These are phyloP conservation scores for Melanogrammus aeglefinus DNA, from an alignment of 2,797 vertebrate genomes.

Conservation along the genomic window DNA sequence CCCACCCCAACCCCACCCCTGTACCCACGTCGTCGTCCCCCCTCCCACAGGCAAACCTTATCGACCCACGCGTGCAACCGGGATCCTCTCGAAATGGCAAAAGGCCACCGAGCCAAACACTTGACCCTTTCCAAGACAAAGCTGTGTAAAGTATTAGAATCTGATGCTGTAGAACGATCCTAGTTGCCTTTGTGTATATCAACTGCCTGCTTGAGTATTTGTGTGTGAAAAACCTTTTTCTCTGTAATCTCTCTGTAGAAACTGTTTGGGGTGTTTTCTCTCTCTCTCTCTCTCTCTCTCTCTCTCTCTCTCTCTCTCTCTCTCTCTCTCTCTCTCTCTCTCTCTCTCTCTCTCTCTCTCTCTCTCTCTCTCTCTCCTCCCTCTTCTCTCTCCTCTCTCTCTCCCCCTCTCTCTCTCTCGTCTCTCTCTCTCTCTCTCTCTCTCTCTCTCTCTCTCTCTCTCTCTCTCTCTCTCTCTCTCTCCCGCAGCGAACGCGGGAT, in stretches of 20 bases:
- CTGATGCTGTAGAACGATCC: constrained; percentile 99
- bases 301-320: too few species aligned
- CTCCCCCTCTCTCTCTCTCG: constrained; percentile 69
- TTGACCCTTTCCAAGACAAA: constrained; percentile 84
- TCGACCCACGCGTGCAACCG: constrained; percentile 75
- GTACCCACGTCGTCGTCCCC: not conserved
- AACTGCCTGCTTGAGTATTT: constrained; percentile 99
- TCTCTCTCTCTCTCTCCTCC: constrained; percentile 36
- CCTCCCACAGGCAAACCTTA: constrained; percentile 19
- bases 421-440: constrained; percentile 75
- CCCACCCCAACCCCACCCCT: constrained; percentile 31
- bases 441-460: constrained; percentile 66
- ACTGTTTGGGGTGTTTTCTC: constrained; percentile 94
- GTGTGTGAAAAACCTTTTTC: constrained; percentile 91
- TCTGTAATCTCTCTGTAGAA: constrained; percentile 92
- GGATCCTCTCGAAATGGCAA: constrained; percentile 63
- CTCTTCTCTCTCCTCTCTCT: constrained; percentile 73
- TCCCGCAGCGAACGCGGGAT: constrained; percentile 83
- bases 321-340: constrained; percentile 72
- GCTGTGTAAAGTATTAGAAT: constrained; percentile 98
- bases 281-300: too few species aligned
- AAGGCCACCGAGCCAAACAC: constrained; percentile 80
- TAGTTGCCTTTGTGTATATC: constrained; percentile 99
- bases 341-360: constrained; percentile 57
- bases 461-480: constrained; percentile 71